Evolutionary conservation across 1,140 invertebrate genomes (phyloP).

Genomic region (Sarcophaga peregrina): DNA sequence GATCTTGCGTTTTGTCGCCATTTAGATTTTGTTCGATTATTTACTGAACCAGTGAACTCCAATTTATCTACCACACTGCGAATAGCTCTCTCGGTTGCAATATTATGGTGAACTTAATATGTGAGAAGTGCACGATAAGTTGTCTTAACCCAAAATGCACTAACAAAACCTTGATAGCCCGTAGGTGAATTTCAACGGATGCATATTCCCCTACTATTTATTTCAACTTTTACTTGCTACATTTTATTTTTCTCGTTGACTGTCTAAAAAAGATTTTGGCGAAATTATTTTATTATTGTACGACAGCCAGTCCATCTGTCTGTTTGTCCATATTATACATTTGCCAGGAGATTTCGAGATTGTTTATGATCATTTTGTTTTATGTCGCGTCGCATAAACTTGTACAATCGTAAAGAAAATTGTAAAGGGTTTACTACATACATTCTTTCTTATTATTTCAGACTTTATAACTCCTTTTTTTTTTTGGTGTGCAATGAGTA

Average conservation of each 20-base stretch:
- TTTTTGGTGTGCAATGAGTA: slow-evolving; percentile 45
- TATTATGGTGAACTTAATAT: no score
- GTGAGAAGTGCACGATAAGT: no score
- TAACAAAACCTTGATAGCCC: no score
- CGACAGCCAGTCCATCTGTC: neutral
- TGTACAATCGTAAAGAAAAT: neutral
- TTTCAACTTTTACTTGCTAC: neutral
- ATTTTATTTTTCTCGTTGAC: neutral
- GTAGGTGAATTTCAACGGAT: no score
- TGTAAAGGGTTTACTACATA: slow-evolving; percentile 22
- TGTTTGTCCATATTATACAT: slow-evolving; percentile 23
- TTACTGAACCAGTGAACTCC: no score
- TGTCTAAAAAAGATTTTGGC: slow-evolving; percentile 29
- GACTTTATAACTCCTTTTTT: no score
- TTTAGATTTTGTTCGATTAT: no score
- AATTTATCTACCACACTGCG: no score
- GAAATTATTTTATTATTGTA: slow-evolving; percentile 44
- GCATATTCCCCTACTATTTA: no score
- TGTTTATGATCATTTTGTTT: slow-evolving; percentile 41
- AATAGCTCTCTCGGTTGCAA: no score
- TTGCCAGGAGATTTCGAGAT: slow-evolving; percentile 24
- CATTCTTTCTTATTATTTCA: neutral
- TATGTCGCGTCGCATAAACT: neutral
- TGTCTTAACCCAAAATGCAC: no score
- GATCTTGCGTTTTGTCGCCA: no score